Base-by-base conservation (phyloP, 2,888 invertebrate genomes). In the Rhogogaster chlorosoma region DNA sequence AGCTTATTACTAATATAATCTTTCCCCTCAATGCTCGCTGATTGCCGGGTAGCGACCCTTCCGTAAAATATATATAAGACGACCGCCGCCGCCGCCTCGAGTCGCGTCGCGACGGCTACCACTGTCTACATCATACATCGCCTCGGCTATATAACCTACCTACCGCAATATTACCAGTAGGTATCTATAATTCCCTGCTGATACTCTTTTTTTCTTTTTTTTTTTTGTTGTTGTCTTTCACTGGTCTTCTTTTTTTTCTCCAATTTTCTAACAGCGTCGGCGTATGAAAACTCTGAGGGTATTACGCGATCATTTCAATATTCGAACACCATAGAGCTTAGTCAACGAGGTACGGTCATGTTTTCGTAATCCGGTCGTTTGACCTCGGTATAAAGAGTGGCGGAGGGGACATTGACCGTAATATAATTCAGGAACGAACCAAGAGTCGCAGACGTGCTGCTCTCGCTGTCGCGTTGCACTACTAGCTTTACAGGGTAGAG, bases 1-100 rank as follows among this genome's bases (percentile, higher is more conserved):
- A 90, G 91, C 91, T 91, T 90, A 92, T 91, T 90, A 90, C 91
- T 92, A 92, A 92, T 92, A 89, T 90, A 90, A 93, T 93, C 91
- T 89, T 90, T 88, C 88, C 83, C 89, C 89, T 92, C 92, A 91
- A 91, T 92, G 89, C 90, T 87, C 89, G 90, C 89, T 92, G 92
- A 92, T 93, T 92, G 90, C 90, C 86, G 87, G 87, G 84, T 83
- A 83, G 86, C 85, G 84, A 84, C 86, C 83, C 85, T 85, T 84
- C 22, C 78, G 36, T 86, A 22, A 85, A 85, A 85, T 49, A 85
- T 83, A 83, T 85, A 85, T 67, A 32, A 67, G 67, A 67, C 67
- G 29, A 32, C 67, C 53, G n/a, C 53, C n/a, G 38, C 38, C 38
- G 18, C n/a, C n/a, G 53, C n/a, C 53, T 53, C 53, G 18, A 18